Conservation (phyloP, 2,797 vertebrate genomes). For the Enteromius fasciolatus region DNA sequence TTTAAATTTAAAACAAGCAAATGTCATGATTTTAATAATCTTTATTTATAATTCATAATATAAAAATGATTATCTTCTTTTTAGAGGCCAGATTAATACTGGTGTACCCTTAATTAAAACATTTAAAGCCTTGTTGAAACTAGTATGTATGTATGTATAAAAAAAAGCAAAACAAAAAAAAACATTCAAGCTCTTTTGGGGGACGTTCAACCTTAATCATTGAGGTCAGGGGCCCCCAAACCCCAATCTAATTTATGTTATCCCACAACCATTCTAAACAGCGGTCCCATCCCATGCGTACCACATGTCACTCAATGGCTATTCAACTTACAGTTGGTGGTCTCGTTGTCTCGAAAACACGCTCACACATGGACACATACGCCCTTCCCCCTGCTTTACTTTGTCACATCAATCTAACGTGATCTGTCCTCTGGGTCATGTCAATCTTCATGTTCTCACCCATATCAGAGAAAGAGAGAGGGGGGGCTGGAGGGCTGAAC, state of each 20-base stretch:
- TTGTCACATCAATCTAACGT: constrained; percentile 42
- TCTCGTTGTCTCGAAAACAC: constrained; percentile 21
- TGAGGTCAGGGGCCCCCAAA: background rate
- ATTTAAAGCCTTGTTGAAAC: background rate
- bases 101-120: background rate
- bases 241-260: background rate
- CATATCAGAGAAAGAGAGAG: constrained; percentile 35
- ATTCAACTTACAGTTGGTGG: constrained; percentile 35
- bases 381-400: constrained; percentile 18
- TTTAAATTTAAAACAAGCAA: background rate
- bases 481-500: constrained; percentile 1
- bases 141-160: background rate
- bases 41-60: background rate
- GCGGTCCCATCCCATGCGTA: background rate
- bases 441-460: constrained; percentile 53
- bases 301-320: constrained; percentile 30
- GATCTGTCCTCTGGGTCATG: constrained; percentile 49
- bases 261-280: background rate
- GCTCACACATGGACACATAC: constrained; percentile 12
- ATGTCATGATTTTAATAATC: background rate
- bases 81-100: background rate
- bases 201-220: background rate
- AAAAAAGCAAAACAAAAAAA: background rate
- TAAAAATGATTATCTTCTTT: background rate
- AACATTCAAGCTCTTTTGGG: background rate